Evolutionary conservation across 2,113 vertebrate genomes (phyloP).

Genomic region (Hoplias malabaricus): DNA sequence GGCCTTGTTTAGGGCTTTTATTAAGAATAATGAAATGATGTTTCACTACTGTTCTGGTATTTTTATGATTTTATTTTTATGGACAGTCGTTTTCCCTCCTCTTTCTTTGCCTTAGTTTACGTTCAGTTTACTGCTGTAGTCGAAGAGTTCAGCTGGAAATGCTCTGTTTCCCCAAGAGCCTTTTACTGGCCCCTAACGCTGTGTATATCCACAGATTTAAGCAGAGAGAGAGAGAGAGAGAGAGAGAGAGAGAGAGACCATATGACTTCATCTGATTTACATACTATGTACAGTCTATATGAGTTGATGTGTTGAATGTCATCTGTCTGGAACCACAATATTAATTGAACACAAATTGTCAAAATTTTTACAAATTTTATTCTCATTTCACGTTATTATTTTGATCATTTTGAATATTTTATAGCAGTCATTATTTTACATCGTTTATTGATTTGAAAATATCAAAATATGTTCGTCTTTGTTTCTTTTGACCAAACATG

Average conservation of each 20-base stretch:
- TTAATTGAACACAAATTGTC: no score
- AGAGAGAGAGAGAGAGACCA: conserved; percentile 4
- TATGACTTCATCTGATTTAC: conserved; percentile 6
- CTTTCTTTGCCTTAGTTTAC: conserved; percentile 59
- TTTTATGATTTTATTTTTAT: conserved; percentile 74
- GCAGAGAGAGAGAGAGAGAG: conserved; percentile 40
- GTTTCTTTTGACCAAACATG: no score
- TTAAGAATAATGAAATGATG: conserved; percentile 66
- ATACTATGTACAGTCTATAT: conserved; percentile 24
- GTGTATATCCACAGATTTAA: conserved; percentile 58
- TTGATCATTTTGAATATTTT: no score
- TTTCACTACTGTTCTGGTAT: conserved; percentile 72
- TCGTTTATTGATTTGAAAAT: no score
- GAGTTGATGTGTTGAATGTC: no score
- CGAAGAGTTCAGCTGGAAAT: conserved; percentile 67
- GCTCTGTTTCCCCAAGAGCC: conserved; percentile 64
- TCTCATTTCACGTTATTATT: no score
- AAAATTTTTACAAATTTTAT: no score
- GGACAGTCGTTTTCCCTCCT: conserved; percentile 59
- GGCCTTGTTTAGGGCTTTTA: conserved; percentile 60
- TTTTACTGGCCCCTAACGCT: conserved; percentile 68
- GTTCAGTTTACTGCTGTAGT: conserved; percentile 66
- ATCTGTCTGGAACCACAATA: no score
- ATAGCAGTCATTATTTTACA: no score
- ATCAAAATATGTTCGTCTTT: no score